Conservation (phyloP, 2,888 invertebrate genomes). For the Allygus modestus region DNA sequence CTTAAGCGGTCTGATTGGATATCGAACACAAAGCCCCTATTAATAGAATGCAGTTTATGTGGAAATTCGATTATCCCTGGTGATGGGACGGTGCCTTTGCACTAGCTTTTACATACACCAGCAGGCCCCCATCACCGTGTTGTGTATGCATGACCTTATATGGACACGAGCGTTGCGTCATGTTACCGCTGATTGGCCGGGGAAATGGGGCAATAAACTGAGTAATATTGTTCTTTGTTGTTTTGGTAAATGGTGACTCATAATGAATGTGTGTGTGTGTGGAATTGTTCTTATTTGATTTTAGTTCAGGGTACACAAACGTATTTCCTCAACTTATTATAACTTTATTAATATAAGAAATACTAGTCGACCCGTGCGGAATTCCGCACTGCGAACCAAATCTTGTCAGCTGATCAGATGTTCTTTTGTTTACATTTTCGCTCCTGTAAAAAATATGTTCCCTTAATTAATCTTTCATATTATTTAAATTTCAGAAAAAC, state of each 20-base stretch:
- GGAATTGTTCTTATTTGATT: background rate
- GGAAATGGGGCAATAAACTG: slow-evolving; percentile 1
- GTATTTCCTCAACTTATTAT: too few relatives aligned
- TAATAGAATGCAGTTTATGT: slow-evolving; percentile 29
- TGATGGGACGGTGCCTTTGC: slow-evolving; percentile 3
- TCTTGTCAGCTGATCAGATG: too few relatives aligned
- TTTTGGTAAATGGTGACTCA: background rate
- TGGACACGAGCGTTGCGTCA: background rate
- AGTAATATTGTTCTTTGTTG: background rate
- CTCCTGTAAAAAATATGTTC: too few relatives aligned
- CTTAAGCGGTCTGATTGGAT: background rate
- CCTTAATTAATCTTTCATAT: too few relatives aligned
- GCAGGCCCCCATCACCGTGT: background rate
- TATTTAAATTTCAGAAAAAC: too few relatives aligned
- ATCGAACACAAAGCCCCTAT: slow-evolving; percentile 1
- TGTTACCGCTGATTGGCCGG: background rate
- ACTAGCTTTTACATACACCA: background rate
- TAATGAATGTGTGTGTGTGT: background rate
- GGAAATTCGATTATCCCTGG: slow-evolving; percentile 3
- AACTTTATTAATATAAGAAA: too few relatives aligned
- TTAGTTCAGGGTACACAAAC: too few relatives aligned
- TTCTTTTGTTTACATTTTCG: too few relatives aligned
- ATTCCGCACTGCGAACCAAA: too few relatives aligned
- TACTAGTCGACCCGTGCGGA: too few relatives aligned
- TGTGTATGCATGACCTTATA: slow-evolving; percentile 11